These are phyloP conservation scores for Leptinotarsa peninsularis DNA, from an alignment of 2,888 invertebrate genomes.

Conservation along the genomic window DNA sequence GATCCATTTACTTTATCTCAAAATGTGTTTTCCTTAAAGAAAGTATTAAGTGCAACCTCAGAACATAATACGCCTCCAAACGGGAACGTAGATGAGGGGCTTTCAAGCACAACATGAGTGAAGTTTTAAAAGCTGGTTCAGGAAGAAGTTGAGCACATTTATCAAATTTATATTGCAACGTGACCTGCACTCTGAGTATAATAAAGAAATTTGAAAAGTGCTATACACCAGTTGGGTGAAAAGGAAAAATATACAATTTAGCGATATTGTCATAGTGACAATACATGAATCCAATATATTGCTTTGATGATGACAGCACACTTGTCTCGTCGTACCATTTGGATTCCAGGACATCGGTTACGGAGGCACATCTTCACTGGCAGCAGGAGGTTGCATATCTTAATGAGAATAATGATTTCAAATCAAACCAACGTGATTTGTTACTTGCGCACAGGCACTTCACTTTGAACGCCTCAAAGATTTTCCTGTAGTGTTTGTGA, in stretches of 20 bases:
- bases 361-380: no score
- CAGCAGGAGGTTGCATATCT: no score
- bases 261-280: no score
- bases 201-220: not conserved
- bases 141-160: conserved; percentile 17
- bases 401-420: no score
- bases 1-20: conserved; percentile 8
- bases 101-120: not conserved
- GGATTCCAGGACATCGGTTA: no score
- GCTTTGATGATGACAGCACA: no score
- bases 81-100: not conserved
- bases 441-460: no score
- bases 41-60: conserved; percentile 10
- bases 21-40: not conserved
- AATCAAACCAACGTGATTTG: no score
- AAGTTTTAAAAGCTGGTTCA: conserved; percentile 4
- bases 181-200: conserved; percentile 2
- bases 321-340: no score
- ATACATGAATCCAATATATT: no score
- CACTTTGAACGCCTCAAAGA: no score
- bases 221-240: not conserved
- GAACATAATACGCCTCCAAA: conserved; percentile 8
- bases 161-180: conserved; percentile 8
- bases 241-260: not conserved
- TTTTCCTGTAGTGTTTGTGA: no score